phyloP scores from a whole-genome alignment of 2,113 vertebrate species.

The Terrapene triunguis region DNA sequence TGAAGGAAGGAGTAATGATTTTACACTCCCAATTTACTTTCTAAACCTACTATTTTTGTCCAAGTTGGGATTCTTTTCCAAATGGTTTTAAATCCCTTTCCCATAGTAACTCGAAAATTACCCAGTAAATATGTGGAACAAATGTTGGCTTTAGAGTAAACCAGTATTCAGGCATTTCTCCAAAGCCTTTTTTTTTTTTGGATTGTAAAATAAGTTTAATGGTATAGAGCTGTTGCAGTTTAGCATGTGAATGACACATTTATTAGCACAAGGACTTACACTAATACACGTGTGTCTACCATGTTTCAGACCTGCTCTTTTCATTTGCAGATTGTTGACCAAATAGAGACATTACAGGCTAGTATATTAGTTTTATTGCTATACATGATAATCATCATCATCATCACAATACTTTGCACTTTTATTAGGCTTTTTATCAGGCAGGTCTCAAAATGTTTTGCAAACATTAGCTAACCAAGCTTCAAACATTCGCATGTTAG shows the following conservation, averaged over 20 bases:
- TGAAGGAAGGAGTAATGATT: neutral
- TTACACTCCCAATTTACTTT: neutral
- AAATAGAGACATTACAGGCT: slow-evolving; percentile 20
- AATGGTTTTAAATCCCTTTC: slow-evolving; percentile 24
- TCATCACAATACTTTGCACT: neutral
- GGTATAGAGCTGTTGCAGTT: neutral
- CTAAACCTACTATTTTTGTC: slow-evolving; percentile 23
- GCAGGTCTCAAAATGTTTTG: neutral
- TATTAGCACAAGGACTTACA: neutral
- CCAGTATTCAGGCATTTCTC: neutral
- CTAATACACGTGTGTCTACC: slow-evolving; percentile 1
- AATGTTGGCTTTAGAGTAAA: neutral
- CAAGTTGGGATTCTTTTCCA: slow-evolving; percentile 9
- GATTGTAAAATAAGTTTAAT: neutral
- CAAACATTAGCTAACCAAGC: neutral
- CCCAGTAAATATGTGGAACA: neutral
- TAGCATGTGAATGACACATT: neutral
- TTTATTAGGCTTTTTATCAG: neutral
- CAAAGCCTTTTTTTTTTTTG: neutral
- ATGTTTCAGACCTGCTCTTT: neutral
- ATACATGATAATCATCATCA: neutral
- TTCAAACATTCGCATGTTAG: neutral
- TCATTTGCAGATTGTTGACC: slow-evolving; percentile 37
- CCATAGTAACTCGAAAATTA: neutral
- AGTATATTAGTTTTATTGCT: neutral